A percentile compares a stretch with the other conserved stretches of the same genome.
Conservation (phyloP, 2,888 invertebrate genomes). For the Tineola bisselliella region DNA sequence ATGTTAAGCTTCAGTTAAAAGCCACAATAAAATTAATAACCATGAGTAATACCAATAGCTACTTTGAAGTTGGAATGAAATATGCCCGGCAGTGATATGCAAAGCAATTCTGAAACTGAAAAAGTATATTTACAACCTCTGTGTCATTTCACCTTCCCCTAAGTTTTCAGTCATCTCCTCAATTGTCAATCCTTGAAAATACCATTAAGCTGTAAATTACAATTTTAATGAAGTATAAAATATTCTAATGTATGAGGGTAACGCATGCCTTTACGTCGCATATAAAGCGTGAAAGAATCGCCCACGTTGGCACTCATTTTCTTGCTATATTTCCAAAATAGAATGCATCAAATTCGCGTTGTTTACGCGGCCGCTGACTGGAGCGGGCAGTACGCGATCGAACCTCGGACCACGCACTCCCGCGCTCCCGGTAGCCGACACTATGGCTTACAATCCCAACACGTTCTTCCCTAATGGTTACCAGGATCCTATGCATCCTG, state of each 20-base stretch:
- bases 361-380: constrained; percentile 56
- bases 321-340: constrained; percentile 64
- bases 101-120: no score
- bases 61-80: background rate
- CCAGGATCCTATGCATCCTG: constrained; percentile 63
- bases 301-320: constrained; percentile 51
- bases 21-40: background rate
- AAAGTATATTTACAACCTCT: no score
- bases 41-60: background rate
- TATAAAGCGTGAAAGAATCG: constrained; percentile 27
- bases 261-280: background rate
- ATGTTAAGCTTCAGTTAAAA: background rate
- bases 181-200: background rate
- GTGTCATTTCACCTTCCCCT: no score
- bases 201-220: background rate
- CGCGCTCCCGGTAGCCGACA: constrained; percentile 14
- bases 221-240: background rate
- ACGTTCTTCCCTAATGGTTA: constrained; percentile 62
- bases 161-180: background rate
- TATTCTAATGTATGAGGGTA: background rate
- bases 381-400: constrained; percentile 54
- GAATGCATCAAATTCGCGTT: constrained; percentile 62
- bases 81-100: background rate
- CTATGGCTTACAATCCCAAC: constrained; percentile 56
- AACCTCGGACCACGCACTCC: constrained; percentile 43